phyloP scores from a whole-genome alignment of 2,888 invertebrate genomes.

The Cerceris ruficornis region DNA sequence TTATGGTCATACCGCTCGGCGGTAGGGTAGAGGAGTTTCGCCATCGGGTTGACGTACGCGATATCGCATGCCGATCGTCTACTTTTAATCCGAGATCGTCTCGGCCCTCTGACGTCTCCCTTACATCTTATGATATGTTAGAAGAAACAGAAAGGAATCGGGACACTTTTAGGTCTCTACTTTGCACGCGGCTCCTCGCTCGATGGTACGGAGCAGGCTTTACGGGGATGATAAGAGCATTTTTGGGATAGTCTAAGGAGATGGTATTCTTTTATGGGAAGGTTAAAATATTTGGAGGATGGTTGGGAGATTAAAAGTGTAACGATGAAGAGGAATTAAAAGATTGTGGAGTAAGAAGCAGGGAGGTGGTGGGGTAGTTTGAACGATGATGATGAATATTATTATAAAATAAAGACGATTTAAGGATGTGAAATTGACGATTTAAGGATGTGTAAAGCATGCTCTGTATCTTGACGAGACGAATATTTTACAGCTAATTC shows the following conservation, averaged over 20 bases:
- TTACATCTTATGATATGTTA: constrained; percentile 75
- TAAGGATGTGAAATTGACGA: neutral
- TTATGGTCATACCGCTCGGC: neutral
- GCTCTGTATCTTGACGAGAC: constrained; percentile 36
- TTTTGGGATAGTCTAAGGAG: neutral
- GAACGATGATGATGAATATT: no score
- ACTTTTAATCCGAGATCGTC: constrained; percentile 10
- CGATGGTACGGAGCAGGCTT: constrained; percentile 34
- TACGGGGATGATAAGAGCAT: neutral
- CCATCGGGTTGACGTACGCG: neutral
- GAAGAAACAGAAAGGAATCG: constrained; percentile 60
- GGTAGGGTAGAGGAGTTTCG: neutral
- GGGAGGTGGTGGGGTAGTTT: no score
- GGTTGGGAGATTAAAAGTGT: neutral
- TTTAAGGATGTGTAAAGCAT: constrained; percentile 22
- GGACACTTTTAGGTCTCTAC: constrained; percentile 42
- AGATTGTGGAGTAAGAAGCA: no score
- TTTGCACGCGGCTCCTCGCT: constrained; percentile 30
- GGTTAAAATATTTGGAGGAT: neutral
- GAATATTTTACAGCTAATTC: constrained; percentile 54
- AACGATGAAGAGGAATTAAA: neutral
- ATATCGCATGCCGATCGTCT: constrained; percentile 24
- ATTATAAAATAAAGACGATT: no score
- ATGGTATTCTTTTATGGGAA: no score
- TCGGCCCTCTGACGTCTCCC: constrained; percentile 32